A percentile compares a stretch with the other conserved stretches of the same genome.
Conservation (phyloP, 2,888 invertebrate species). For the Tipula unca region DNA sequence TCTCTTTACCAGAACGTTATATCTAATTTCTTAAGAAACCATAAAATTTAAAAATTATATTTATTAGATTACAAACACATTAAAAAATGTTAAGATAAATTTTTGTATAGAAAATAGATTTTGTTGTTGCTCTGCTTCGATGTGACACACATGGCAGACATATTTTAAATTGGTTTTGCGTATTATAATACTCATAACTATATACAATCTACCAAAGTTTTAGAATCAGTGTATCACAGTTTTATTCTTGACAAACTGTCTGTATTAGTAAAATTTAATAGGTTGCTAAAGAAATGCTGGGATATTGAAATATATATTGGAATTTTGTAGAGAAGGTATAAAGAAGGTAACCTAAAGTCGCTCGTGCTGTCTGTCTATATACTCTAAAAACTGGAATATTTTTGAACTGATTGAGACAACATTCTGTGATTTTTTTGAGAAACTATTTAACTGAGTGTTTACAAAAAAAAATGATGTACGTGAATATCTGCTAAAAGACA, state of each 20-base stretch:
- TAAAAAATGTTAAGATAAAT: not conserved
- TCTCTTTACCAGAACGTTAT: not conserved
- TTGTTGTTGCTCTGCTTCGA: not conserved
- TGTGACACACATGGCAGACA: not conserved
- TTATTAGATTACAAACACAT: not conserved
- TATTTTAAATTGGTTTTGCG: not conserved
- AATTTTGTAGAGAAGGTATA: no score
- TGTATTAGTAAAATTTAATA: no score
- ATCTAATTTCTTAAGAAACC: constrained; percentile 8
- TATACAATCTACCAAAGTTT: not conserved
- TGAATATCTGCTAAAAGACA: no score
- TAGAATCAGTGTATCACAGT: not conserved
- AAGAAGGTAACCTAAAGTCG: no score
- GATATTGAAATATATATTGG: no score
- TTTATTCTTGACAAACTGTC: not conserved
- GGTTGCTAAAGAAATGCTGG: no score
- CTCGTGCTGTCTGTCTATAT: no score
- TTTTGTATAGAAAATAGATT: not conserved
- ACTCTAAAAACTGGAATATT: no score
- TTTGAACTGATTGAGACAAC: no score
- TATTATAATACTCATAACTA: not conserved
- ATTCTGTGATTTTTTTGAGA: no score
- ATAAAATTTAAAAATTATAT: not conserved
- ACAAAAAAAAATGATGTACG: no score
- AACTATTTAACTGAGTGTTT: no score